Evolutionary conservation across 2,113 vertebrate species (phyloP).

Genomic region (Calyptommatus sinebrachiatus): DNA sequence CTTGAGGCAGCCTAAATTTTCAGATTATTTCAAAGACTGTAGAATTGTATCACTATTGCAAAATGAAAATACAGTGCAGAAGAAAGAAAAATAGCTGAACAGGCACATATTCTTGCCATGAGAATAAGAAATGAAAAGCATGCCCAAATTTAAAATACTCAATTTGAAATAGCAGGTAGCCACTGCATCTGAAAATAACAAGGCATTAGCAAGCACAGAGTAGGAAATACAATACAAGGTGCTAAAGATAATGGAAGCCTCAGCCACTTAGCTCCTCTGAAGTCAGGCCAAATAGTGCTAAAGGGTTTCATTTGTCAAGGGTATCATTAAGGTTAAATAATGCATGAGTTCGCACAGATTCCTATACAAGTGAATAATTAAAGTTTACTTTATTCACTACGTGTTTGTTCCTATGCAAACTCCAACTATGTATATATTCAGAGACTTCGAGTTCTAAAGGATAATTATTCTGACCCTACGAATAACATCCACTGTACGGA

Average conservation of each 20-base stretch:
- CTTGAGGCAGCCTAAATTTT: no score
- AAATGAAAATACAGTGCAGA: background rate
- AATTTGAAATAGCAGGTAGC: conserved; percentile 4
- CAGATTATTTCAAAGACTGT: conserved; percentile 30
- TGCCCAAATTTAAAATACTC: conserved; percentile 20
- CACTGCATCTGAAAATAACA: background rate
- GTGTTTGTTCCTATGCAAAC: background rate
- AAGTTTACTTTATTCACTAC: background rate
- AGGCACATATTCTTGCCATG: background rate
- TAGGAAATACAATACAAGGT: background rate
- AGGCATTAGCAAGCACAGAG: background rate
- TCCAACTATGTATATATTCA: conserved; percentile 14
- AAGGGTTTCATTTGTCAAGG: conserved; percentile 6
- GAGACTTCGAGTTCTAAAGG: background rate
- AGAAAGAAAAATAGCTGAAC: conserved; percentile 16
- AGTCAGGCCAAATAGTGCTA: conserved; percentile 10
- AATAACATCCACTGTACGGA: no score
- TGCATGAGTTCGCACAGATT: conserved; percentile 11
- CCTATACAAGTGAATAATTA: conserved; percentile 8
- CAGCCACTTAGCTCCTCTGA: background rate
- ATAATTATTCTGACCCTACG: conserved; percentile 14
- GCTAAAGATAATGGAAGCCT: background rate
- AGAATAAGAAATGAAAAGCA: background rate
- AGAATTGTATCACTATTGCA: conserved; percentile 35
- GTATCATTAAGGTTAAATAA: conserved; percentile 20